Evolutionary conservation across 2,113 vertebrate genomes (phyloP).

Genomic region (Sceloporus tristichus): DNA sequence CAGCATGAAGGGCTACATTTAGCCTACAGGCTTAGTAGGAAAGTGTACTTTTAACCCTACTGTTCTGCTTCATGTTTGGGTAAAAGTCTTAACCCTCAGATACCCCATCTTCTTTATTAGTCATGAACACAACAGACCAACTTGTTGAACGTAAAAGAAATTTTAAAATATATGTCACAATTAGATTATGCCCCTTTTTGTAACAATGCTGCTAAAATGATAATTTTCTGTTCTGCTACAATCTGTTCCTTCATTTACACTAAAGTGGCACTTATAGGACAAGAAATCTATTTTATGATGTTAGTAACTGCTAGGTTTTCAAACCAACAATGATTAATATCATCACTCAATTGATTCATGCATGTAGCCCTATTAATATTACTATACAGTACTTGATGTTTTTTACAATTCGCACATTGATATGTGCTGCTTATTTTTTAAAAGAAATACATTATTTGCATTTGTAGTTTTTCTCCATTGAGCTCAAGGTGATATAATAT

Average conservation of each 20-base stretch:
- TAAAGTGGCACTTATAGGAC: too few relatives aligned
- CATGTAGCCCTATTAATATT: neutral
- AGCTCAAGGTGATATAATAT: too few relatives aligned
- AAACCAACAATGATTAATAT: neutral
- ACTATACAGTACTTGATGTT: neutral
- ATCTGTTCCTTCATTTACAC: too few relatives aligned
- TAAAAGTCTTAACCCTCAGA: neutral
- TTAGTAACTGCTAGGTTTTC: neutral
- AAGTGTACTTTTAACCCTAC: neutral
- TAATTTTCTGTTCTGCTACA: neutral
- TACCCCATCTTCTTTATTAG: neutral
- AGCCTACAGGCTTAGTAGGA: neutral
- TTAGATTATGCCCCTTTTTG: neutral
- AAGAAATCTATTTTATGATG: neutral
- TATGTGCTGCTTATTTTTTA: neutral
- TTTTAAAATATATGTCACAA: neutral
- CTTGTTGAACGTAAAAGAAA: neutral
- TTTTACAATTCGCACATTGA: neutral
- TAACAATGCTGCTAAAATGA: neutral
- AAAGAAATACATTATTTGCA: too few relatives aligned
- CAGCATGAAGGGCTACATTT: too few relatives aligned
- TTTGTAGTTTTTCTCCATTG: too few relatives aligned
- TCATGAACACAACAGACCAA: neutral
- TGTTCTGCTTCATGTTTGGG: neutral
- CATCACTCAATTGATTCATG: neutral